Evolutionary conservation across 2,797 vertebrate species (phyloP), one percentile per base, ranked within the genome.

Genomic region (Melanogrammus aeglefinus): DNA sequence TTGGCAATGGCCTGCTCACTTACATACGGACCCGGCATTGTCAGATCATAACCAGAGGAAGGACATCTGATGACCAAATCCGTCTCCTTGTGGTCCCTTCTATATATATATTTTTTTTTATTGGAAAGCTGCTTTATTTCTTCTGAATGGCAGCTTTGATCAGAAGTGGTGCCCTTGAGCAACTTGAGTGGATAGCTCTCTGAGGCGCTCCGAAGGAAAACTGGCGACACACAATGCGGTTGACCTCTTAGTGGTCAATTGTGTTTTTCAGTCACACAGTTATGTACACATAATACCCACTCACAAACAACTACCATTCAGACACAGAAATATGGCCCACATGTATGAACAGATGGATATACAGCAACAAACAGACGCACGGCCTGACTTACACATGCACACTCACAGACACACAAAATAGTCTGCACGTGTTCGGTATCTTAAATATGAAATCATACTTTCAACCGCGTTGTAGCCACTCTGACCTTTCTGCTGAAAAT

Each of bases 401-500:
- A 63, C 51, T 33, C 74, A 78, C 51, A 44, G 72, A 51, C 51
- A 44, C 74, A 78, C 51, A 44, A 72, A 51, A 21, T 70, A 31
- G 70, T 72, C 63, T 10, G 27, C 73, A 73, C 10, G 31, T 47
- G 75, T 75, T 51, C 29, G 31, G 78, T 72, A 77, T 79, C 79
- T 83, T 80, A 76, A 80, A 80, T 74, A 74, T 73, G 72, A 79
- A 75, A 66, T 77, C 73, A 76, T 78, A 73, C 75, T 76, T 79
- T 78, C 72, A 63, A 73, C 31, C 70, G 83, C 72, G 78, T 76
- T 85, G 75, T 76, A 77, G 78, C 80, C 66, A 78, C 38, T 44
- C 33, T 83, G 81, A 85, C 83, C 82, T 85, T 85, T 71, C 69
- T 84, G 24, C n/a, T 81, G 77, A 78, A 78, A 79, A 86, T 81